phyloP scores from a whole-genome alignment of 1,140 invertebrate species.

The Zelostemma sp. region DNA sequence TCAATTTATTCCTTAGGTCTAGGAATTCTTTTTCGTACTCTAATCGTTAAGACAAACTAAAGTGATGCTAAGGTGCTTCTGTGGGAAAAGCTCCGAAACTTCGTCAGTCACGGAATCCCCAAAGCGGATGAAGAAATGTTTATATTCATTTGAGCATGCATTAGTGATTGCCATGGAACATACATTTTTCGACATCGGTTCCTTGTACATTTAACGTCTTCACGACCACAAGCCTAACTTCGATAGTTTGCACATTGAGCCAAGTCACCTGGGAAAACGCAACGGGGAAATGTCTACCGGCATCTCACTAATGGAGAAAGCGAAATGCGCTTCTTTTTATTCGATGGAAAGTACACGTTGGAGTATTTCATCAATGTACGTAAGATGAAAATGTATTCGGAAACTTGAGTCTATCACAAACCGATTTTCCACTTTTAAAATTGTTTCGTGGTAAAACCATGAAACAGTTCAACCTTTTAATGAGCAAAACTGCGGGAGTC shows the following conservation, averaged over 20 bases:
- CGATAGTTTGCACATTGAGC: conserved; percentile 33
- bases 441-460: too few species aligned
- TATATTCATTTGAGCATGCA: conserved; percentile 63
- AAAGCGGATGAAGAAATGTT: conserved; percentile 60
- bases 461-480: too few species aligned
- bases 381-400: too few species aligned
- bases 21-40: conserved; percentile 12
- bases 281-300: conserved; percentile 34
- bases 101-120: conserved; percentile 39
- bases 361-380: too few species aligned
- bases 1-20: too few species aligned
- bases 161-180: conserved; percentile 59
- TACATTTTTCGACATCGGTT: conserved; percentile 44
- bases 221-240: conserved; percentile 34
- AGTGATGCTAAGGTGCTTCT: conserved; percentile 36
- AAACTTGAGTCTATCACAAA: too few species aligned
- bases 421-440: too few species aligned
- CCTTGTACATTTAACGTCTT: conserved; percentile 38
- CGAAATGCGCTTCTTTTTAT: conserved; percentile 17
- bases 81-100: conserved; percentile 27
- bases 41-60: conserved; percentile 37
- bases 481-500: too few species aligned
- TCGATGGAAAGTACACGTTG: conserved; percentile 2
- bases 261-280: conserved; percentile 41
- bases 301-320: conserved; percentile 29